These are phyloP conservation scores for Drosophila pseudoobscura DNA, from an alignment of 1,140 invertebrate species.

Conservation along the genomic window DNA sequence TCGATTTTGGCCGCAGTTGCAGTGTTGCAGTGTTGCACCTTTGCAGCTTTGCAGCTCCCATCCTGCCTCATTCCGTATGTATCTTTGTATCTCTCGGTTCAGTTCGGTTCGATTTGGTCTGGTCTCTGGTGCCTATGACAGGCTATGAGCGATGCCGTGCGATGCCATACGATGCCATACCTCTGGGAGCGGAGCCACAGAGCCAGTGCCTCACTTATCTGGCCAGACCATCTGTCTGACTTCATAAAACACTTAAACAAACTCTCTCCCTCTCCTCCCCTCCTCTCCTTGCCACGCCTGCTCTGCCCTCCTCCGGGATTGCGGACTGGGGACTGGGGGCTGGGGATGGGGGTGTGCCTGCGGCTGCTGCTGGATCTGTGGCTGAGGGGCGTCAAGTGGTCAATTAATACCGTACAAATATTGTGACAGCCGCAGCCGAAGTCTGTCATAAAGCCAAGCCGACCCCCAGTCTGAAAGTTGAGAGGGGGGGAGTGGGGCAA, in stretches of 20 bases:
- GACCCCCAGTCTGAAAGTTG: slow-evolving; percentile 2
- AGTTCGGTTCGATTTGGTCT: slow-evolving; percentile 9
- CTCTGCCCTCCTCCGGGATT: background rate
- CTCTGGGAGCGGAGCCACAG: background rate
- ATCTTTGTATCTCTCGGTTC: slow-evolving; percentile 52
- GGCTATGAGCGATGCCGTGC: slow-evolving; percentile 59
- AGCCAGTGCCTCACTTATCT: slow-evolving; percentile 59
- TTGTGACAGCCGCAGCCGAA: slow-evolving; percentile 66
- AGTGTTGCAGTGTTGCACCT: background rate
- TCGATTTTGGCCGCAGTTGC: background rate
- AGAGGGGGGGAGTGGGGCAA: background rate
- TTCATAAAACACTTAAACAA: slow-evolving; percentile 76
- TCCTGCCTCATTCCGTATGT: slow-evolving; percentile 51
- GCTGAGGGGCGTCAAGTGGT: slow-evolving; percentile 66
- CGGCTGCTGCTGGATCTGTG: background rate
- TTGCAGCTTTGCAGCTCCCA: background rate
- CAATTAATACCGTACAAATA: slow-evolving; percentile 79
- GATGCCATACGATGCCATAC: slow-evolving; percentile 18
- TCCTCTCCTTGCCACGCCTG: background rate
- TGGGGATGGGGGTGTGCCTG: slow-evolving; percentile 2
- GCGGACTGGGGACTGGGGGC: slow-evolving; percentile 5
- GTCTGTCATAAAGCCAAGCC: slow-evolving; percentile 62
- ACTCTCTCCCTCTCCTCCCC: background rate
- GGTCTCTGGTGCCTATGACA: slow-evolving; percentile 51
- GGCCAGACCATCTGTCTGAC: slow-evolving; percentile 64